Percentiles rank a stretch among this genome's conserved stretches.
phyloP scores from a whole-genome alignment of 2,797 vertebrate genomes.

The Moxostoma hubbsi region DNA sequence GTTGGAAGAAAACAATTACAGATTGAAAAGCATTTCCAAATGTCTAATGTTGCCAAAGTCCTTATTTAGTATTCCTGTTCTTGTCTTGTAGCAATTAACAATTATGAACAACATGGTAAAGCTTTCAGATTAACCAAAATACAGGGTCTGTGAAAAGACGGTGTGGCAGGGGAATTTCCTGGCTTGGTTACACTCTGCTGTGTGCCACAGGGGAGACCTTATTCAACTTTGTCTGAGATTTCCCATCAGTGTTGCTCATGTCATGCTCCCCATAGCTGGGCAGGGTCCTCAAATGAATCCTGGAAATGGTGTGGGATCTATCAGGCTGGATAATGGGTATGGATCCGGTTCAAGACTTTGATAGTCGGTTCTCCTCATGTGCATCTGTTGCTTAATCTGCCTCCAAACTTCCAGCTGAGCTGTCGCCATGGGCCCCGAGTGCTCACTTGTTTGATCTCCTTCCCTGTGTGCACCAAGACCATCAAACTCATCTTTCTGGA shows the following conservation, averaged over 20 bases:
- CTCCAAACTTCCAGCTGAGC: conserved; percentile 29
- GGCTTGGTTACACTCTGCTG: neutral
- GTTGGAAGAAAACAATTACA: neutral
- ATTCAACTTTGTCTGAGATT: conserved; percentile 12
- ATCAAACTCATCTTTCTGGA: conserved; percentile 14
- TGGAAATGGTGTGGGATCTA: conserved; percentile 15
- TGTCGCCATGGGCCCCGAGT: neutral
- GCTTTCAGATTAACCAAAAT: neutral
- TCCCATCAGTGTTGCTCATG: conserved; percentile 16
- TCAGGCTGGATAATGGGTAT: conserved; percentile 16
- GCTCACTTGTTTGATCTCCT: conserved; percentile 5
- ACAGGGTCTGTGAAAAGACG: neutral
- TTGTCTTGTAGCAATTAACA: neutral
- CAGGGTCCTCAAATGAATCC: conserved; percentile 15
- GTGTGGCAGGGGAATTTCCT: neutral
- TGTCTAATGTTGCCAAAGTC: neutral
- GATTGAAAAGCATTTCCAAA: neutral
- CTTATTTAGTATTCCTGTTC: neutral
- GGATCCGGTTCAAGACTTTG: conserved; percentile 39
- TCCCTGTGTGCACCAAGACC: conserved; percentile 5
- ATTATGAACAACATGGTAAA: neutral
- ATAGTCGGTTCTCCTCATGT: conserved; percentile 22
- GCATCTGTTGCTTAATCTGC: conserved; percentile 37
- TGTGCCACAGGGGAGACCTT: neutral
- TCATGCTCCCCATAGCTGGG: conserved; percentile 15